phyloP scores from a whole-genome alignment of 2,113 vertebrate species.

The Donacobius atricapilla region DNA sequence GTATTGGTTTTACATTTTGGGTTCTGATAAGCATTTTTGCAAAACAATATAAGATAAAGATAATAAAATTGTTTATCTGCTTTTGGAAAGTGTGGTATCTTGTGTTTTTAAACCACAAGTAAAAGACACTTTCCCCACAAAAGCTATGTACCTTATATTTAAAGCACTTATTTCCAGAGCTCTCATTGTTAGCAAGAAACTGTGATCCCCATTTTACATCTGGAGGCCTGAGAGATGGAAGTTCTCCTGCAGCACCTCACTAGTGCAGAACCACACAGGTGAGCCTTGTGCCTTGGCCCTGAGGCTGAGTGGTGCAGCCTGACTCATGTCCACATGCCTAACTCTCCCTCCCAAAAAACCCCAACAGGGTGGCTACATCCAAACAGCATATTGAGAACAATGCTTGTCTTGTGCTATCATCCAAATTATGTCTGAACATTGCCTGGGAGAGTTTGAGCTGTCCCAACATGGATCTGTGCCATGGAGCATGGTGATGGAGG shows the following conservation, averaged over 20 bases:
- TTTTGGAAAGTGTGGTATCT: not conserved
- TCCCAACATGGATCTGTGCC: not conserved
- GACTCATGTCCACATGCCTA: constrained; percentile 48
- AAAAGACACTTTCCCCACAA: not conserved
- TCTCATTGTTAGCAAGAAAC: not conserved
- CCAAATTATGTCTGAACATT: not conserved
- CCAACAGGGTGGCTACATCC: not conserved
- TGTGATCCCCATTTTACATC: not conserved
- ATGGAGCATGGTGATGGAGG: accelerated
- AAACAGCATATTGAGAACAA: not conserved
- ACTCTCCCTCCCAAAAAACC: not conserved
- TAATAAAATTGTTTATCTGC: not conserved
- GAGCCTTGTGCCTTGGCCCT: not conserved
- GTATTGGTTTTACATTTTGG: not conserved
- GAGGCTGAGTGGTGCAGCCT: not conserved
- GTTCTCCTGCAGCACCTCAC: not conserved
- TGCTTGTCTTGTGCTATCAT: not conserved
- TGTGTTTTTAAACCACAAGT: not conserved
- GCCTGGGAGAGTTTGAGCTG: not conserved
- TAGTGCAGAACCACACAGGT: not conserved
- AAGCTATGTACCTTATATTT: not conserved
- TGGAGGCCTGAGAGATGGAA: not conserved
- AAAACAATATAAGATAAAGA: not conserved
- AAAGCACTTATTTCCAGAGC: not conserved
- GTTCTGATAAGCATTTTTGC: not conserved